These are phyloP conservation scores for Trididemnum nubilum DNA, from an alignment of 23 tunicate species.

Conservation along the genomic window DNA sequence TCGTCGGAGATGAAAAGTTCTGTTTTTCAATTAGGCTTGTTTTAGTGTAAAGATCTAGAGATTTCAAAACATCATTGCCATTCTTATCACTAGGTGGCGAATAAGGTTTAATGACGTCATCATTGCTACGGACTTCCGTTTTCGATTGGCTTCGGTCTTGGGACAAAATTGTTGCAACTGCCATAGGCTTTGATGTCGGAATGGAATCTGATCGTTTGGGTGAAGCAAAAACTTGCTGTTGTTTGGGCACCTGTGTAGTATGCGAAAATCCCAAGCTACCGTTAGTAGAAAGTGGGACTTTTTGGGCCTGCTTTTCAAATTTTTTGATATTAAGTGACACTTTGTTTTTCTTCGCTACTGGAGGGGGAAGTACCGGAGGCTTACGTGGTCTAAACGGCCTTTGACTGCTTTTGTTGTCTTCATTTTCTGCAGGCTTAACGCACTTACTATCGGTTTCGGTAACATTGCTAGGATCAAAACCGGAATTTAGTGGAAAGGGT, in stretches of 20 bases:
- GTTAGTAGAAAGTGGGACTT: not conserved
- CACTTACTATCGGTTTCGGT: not conserved
- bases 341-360: constrained; percentile 30
- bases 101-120: not conserved
- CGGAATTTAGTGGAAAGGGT: not conserved
- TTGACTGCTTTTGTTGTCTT: not conserved
- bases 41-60: constrained; percentile 20
- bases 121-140: not conserved
- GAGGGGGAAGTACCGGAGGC: constrained; percentile 18
- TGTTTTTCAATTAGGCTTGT: not conserved
- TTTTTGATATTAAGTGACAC: constrained; percentile 75
- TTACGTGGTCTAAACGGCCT: not conserved
- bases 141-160: not conserved
- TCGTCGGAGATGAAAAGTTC: not conserved
- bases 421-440: not conserved
- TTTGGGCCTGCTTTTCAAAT: constrained; percentile 62
- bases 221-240: no score
- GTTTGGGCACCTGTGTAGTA: not conserved
- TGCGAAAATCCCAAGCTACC: not conserved
- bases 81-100: not conserved
- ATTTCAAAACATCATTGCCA: constrained; percentile 1
- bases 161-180: not conserved
- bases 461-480: not conserved
- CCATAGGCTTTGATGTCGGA: constrained; percentile 14
- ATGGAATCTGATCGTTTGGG: no score